Percentiles rank a stretch among this genome's conserved stretches.
phyloP scores from a whole-genome alignment of 2,113 vertebrate species.

The Ptilonorhynchus violaceus region DNA sequence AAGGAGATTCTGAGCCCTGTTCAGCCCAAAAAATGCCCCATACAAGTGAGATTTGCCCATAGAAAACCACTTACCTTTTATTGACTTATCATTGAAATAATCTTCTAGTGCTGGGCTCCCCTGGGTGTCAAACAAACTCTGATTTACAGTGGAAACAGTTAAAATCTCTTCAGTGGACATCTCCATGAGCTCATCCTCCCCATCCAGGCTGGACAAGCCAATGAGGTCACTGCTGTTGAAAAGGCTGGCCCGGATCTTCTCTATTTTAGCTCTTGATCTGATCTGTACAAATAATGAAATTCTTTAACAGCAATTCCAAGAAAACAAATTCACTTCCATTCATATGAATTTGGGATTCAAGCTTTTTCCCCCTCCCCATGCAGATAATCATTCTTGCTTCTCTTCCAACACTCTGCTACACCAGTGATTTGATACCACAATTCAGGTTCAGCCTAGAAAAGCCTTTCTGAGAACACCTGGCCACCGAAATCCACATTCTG shows the following conservation, averaged over 20 bases:
- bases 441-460: not conserved
- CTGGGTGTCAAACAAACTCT: slow-evolving; percentile 97
- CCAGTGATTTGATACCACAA: not conserved
- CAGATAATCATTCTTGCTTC: not conserved
- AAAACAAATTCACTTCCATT: not conserved
- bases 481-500: not conserved
- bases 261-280: slow-evolving; percentile 93
- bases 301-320: not conserved
- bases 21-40: not conserved
- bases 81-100: slow-evolving; percentile 92
- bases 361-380: too few relatives aligned
- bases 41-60: not conserved
- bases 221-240: slow-evolving; percentile 98
- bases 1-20: not conserved
- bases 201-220: slow-evolving; percentile 92
- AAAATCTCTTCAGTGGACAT: slow-evolving; percentile 97
- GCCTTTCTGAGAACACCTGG: not conserved
- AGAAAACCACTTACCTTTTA: slow-evolving; percentile 78
- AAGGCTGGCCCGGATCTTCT: slow-evolving; percentile 95
- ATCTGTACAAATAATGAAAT: slow-evolving; percentile 77
- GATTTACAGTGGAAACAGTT: slow-evolving; percentile 95
- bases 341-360: not conserved
- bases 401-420: not conserved
- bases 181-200: slow-evolving; percentile 96
- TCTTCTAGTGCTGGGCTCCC: slow-evolving; percentile 95